Base-by-base conservation (phyloP, 2,113 vertebrate genomes). In the Stigmatopora argus region DNA sequence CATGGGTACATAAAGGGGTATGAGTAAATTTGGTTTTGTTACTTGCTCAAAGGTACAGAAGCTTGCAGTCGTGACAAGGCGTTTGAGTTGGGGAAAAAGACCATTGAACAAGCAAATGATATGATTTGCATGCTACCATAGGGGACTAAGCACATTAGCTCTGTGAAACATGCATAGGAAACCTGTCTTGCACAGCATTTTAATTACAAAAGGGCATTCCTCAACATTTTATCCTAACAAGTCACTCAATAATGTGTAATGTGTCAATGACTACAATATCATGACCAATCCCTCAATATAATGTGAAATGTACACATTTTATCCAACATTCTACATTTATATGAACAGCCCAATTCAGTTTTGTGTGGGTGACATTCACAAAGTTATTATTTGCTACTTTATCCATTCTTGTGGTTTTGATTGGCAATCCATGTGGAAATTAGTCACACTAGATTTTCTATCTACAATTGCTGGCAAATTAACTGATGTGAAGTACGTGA, bases 81-180 rank as follows among this genome's bases (percentile, higher is more conserved):
- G 70, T 77, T 69, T 70, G 71, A 8, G 13, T 73, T 63, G 67
- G 45, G 59, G 73, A 23, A 52, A 65, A 65, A 55, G 69, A 78
- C 60, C 13, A 62, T 44, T 70, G 70, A 71, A 17, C 47, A 88
- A 88, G 86, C 81, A 89, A 89, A 87, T 64, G 38, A 51, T 64
- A 73, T 51, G 3, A 84, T 87, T 90, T 88, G 82, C 81, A 85
- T 90, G 69, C 69, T 71, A 75, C 64, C 64, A 63, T 60, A 69
- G 47, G 71, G 66, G 67, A 64, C 72, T 66, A 60, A 49, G 70
- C 13, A 8, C 49, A 41, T 31, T 57, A 62, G 61, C 66, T 70
- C 47, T 53, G 65, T 38, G 52, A 64, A 26, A 18, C 52, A 17
- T 9, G 1, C n/a, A 34, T 41, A 11, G 26, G 7, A 64, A 34